These are phyloP conservation scores for Heteropelma amictum DNA, from an alignment of 2,888 invertebrate species.

Conservation along the genomic window DNA sequence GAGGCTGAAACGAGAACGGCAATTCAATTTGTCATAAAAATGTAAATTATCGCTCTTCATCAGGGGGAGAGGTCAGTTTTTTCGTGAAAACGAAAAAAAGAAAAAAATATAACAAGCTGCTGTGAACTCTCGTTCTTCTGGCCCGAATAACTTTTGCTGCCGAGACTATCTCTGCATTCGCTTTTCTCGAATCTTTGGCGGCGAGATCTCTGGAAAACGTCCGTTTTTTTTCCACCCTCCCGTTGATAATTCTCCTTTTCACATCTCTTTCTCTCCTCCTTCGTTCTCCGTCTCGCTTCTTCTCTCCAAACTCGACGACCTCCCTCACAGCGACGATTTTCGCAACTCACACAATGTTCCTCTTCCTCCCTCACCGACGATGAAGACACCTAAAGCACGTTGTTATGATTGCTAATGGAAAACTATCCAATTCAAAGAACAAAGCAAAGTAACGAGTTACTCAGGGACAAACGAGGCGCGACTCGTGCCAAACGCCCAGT, in stretches of 20 bases:
- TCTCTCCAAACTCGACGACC: constrained; percentile 15
- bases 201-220: constrained; percentile 31
- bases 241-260: constrained; percentile 21
- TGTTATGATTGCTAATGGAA: constrained; percentile 77
- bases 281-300: constrained; percentile 3
- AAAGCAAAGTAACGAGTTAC: constrained; percentile 75
- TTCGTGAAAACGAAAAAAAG: constrained; percentile 35
- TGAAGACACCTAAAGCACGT: constrained; percentile 66
- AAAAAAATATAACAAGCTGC: too few relatives aligned
- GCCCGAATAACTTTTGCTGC: constrained; percentile 68
- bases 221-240: constrained; percentile 26
- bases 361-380: constrained; percentile 3
- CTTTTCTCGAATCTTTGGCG: constrained; percentile 11
- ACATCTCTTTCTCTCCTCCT: not conserved
- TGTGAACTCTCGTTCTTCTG: constrained; percentile 58
- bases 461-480: constrained; percentile 53
- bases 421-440: constrained; percentile 76
- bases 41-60: constrained; percentile 72
- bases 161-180: constrained; percentile 37
- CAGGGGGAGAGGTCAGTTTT: constrained; percentile 58
- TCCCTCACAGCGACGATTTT: constrained; percentile 21
- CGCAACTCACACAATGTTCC: not conserved
- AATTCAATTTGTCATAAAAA: constrained; percentile 74
- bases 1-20: constrained; percentile 53
- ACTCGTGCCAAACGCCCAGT: constrained; percentile 23